Evolutionary conservation across 2,113 vertebrate genomes (phyloP), one percentile per base, ranked within the genome.

Genomic region (Gymnogyps californianus): DNA sequence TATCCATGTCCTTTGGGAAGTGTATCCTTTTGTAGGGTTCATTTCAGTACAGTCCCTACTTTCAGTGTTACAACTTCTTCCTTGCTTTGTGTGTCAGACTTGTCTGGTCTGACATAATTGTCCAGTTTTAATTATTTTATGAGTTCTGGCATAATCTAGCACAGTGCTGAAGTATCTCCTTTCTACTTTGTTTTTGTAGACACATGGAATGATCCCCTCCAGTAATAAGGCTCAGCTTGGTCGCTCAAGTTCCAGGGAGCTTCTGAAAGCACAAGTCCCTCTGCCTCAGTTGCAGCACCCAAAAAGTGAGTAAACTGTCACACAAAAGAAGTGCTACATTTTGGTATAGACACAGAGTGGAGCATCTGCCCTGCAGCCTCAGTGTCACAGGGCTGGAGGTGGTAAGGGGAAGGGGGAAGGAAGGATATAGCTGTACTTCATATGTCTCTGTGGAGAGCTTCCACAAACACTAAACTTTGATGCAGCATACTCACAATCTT

Each of bases 391-490:
- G 31, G 34, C 44, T 64, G 69, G 55, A 59, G 29, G 13, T 6
- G 26, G 9, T 21, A 17, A 62, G n/a, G 38, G 58, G 16, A 22
- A 11, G 22, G 11, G 31, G 9, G 38, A 62, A 51, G 52, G 44
- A n/a, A 51, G 29, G 54, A 18, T 44, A 2, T 31, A 36, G 31
- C 22, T 71, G 0, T 61, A 10, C 10, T 22, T 46, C 16, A 1
- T 2, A 9, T 24, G 5, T 2, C 11, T 34, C 85, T 69, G 7
- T n/a, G 47, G n/a, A 62, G 69, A 67, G 15, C 16, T 82, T 51
- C 69, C 57, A 28, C 0, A 0, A 51, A 46, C 22, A 13, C 31
- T 22, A 2, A 66, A 8, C 54, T 34, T n/a, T 16, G 44, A 8
- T 69, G 13, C n/a, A 77, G 32, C 25, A 6, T 38, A 6, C 55